Base-by-base conservation (phyloP, 1,140 invertebrate species). In the Cephus cinctus region DNA sequence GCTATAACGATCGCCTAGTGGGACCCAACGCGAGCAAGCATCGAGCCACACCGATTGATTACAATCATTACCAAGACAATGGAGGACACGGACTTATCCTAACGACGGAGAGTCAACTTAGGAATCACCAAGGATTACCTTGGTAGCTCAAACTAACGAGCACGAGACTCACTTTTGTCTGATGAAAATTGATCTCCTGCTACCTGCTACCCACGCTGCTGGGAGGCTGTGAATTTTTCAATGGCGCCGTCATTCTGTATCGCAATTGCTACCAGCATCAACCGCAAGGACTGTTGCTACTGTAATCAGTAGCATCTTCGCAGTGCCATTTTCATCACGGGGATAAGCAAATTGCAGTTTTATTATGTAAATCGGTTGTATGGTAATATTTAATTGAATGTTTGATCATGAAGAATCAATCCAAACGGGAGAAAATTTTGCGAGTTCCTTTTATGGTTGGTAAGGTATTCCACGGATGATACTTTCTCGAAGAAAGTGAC, bases 61-160 rank as follows among this genome's bases (percentile, higher is more conserved):
- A 58, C 58, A 52, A 69, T 73, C 70, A 56, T 65, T 69, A 67
- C 39, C 48, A 50, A 64, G 58, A 71, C 68, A 71, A 73, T 69
- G 56, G 52, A 14, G 11, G 25, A 60, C 52, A 59, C 32, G 51
- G 43, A 47, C 55, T 68, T 56, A 58, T 35, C 50, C 47, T 59
- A 58, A 69, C 62, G 58, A 67, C 42, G 48, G 11, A 18, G 31
- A 47, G 52, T 43, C 23, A 43, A 52, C 48, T 59, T 56, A 42
- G 43, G 44, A 57, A 55, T 44, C 42, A 20, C 15, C 18, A 9
- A 19, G 44, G 52, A 67, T 59, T 67, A 64, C 50, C 36, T 42
- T 39, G 47, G 47, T 34, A 49, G 16, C 42, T 8, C 11, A 19
- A 57, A 43, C 42, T 61, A 63, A 56, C 55, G 55, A 61, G 52